These are phyloP conservation scores for Rhinella marina DNA, from an alignment of 2,797 vertebrate genomes.

Conservation along the genomic window DNA sequence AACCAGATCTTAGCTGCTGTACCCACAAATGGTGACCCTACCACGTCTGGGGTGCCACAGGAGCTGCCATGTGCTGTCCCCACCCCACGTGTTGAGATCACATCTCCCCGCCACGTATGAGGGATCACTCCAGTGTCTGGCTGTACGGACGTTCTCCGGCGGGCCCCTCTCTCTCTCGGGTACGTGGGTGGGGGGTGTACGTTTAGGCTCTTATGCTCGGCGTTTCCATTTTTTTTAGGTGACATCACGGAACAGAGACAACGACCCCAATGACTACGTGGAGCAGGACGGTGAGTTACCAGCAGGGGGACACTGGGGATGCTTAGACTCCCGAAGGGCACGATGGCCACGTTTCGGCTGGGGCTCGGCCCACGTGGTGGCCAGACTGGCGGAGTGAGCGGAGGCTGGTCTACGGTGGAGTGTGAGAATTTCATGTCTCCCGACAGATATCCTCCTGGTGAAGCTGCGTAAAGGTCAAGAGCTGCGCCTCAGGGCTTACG, in stretches of 20 bases:
- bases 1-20: too few relatives aligned
- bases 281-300: slow-evolving; percentile 88
- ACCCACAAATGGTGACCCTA: too few relatives aligned
- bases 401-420: background rate
- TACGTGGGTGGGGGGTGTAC: too few relatives aligned
- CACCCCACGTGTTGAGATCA: too few relatives aligned
- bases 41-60: too few relatives aligned
- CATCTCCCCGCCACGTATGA: background rate
- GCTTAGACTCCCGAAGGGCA: too few relatives aligned
- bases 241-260: slow-evolving; percentile 94
- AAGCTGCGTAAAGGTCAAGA: slow-evolving; percentile 98
- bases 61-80: too few relatives aligned
- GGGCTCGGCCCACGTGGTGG: background rate
- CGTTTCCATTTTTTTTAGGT: slow-evolving; percentile 75
- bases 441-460: slow-evolving; percentile 91
- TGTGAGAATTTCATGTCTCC: background rate
- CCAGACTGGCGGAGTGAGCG: background rate
- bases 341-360: too few relatives aligned
- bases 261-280: slow-evolving; percentile 95
- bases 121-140: too few relatives aligned
- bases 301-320: background rate
- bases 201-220: background rate
- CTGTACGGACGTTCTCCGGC: too few relatives aligned
- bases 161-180: too few relatives aligned
- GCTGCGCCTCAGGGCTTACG: slow-evolving; percentile 89